phyloP scores from a whole-genome alignment of 2,113 vertebrate genomes.

The Gymnarchus niloticus region DNA sequence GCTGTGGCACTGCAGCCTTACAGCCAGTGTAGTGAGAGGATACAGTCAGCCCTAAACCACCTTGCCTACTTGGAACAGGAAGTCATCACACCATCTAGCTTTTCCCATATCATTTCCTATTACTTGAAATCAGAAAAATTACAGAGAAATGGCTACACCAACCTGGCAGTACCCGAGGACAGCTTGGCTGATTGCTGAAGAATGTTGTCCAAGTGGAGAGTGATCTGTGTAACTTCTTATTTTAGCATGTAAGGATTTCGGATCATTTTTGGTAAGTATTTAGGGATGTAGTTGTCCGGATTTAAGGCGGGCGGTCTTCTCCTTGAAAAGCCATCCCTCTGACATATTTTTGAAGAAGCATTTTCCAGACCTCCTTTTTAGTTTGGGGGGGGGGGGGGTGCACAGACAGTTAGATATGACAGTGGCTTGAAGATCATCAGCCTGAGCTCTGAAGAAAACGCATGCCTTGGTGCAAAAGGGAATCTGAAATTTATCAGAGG shows the following conservation, averaged over 20 bases:
- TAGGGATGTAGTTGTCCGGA: neutral
- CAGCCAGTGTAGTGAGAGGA: neutral
- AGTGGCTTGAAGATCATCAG: neutral
- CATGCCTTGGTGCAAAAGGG: conserved; percentile 6
- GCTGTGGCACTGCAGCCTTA: conserved; percentile 18
- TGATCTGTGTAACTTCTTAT: neutral
- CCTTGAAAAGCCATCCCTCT: neutral
- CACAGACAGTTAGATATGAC: neutral
- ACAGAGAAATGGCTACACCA: neutral
- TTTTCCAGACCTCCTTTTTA: conserved; percentile 24
- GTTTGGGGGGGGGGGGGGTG: conserved; percentile 17
- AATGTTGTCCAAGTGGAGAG: too few relatives aligned
- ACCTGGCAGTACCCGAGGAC: neutral
- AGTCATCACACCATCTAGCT: neutral
- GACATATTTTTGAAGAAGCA: conserved; percentile 23
- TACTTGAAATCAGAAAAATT: neutral
- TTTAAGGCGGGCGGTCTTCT: neutral
- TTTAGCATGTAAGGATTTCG: neutral
- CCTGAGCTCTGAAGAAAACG: conserved; percentile 16
- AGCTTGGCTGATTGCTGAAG: too few relatives aligned
- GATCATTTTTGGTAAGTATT: neutral
- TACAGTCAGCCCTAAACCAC: neutral
- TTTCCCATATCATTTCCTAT: neutral
- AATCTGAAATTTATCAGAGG: conserved; percentile 14
- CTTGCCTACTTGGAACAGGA: neutral